These are phyloP conservation scores for Balearica regulorum DNA, from an alignment of 2,797 vertebrate genomes.

Conservation along the genomic window DNA sequence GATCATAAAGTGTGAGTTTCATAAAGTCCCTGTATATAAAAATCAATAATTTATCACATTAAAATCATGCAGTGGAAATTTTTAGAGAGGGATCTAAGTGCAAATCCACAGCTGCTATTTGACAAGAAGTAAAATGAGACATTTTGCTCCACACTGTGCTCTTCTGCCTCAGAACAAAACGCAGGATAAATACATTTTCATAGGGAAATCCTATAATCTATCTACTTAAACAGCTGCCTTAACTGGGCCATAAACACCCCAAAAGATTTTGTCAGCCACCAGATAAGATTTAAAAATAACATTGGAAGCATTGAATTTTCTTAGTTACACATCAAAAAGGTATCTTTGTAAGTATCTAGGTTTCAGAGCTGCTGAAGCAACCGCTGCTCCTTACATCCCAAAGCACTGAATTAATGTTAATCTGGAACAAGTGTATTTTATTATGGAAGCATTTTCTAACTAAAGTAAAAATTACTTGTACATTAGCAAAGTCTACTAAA, in stretches of 20 bases:
- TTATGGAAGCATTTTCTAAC: neutral
- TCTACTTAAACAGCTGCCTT: neutral
- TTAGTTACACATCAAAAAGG: neutral
- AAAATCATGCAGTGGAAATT: neutral
- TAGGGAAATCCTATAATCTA: neutral
- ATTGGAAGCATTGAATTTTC: neutral
- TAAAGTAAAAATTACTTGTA: neutral
- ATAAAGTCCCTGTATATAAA: conserved; percentile 3
- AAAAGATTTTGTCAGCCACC: neutral
- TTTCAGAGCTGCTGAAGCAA: neutral
- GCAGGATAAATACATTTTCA: neutral
- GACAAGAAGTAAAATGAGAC: conserved; percentile 7
- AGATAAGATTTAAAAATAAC: neutral
- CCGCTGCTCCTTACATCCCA: neutral
- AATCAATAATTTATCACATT: conserved; percentile 29
- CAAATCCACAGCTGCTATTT: neutral
- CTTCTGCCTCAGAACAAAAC: conserved; percentile 9
- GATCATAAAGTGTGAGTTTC: neutral
- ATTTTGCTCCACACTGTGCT: neutral
- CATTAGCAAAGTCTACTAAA: neutral
- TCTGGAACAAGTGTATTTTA: neutral
- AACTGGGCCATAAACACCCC: neutral
- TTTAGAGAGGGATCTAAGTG: conserved; percentile 11
- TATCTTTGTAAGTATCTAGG: neutral
- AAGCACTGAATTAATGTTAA: neutral